Conservation (phyloP, 2,797 vertebrate genomes). For the Myiotriccus ornatus region DNA sequence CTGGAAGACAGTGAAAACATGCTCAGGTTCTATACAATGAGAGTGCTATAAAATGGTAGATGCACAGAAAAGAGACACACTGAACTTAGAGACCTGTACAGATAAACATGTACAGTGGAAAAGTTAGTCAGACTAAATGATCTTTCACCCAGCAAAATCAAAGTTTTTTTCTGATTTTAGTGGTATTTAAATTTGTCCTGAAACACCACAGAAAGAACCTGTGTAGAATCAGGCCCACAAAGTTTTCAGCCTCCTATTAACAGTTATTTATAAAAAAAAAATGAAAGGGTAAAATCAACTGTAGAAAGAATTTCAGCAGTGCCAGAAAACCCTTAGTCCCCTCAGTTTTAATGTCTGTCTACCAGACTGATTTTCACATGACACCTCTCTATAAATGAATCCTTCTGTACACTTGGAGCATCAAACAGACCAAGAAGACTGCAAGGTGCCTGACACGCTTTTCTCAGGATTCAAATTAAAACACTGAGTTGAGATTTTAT, state of each 20-base stretch:
- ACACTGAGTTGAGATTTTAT: conserved; percentile 28
- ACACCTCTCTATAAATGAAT: conserved; percentile 11
- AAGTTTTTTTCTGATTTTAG: background rate
- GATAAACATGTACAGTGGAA: background rate
- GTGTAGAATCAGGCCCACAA: background rate
- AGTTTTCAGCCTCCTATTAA: background rate
- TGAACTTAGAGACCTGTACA: background rate
- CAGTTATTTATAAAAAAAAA: background rate
- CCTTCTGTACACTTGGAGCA: background rate
- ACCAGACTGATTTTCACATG: background rate
- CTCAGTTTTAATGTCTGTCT: conserved; percentile 20
- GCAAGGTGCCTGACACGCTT: background rate
- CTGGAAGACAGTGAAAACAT: background rate
- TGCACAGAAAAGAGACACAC: background rate
- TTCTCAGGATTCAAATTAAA: conserved; percentile 36
- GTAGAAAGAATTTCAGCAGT: background rate
- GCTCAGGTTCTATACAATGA: background rate
- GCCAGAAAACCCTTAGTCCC: background rate
- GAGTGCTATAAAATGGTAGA: background rate
- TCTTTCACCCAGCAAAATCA: background rate
- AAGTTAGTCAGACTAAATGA: background rate
- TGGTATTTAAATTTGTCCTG: background rate
- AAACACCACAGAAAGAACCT: background rate
- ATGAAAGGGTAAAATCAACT: background rate
- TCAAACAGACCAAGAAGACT: conserved; percentile 19